Percentiles rank a stretch among this genome's conserved stretches.
These are phyloP conservation scores for Ornithoptera alexandrae DNA, from an alignment of 2,888 invertebrate genomes.

Conservation along the genomic window DNA sequence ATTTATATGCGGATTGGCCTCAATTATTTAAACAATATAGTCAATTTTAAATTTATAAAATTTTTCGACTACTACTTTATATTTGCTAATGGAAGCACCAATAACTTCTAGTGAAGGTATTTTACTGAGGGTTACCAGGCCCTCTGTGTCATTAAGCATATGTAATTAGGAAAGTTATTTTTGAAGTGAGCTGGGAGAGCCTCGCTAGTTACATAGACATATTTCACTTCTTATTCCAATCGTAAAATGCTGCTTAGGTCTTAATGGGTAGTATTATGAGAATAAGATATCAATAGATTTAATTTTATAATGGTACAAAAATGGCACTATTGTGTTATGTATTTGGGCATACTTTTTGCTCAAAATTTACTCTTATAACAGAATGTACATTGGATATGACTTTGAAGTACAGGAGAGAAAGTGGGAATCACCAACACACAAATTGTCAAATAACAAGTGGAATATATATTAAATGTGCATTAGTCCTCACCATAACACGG, in stretches of 20 bases:
- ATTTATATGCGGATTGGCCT: constrained; percentile 58
- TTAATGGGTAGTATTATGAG: neutral
- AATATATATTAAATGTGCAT: too few relatives aligned
- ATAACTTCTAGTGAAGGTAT: neutral
- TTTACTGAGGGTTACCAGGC: neutral
- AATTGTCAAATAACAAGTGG: too few relatives aligned
- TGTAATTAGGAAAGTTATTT: neutral
- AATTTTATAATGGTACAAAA: neutral
- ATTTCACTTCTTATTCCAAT: neutral
- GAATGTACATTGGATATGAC: too few relatives aligned
- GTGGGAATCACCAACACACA: too few relatives aligned
- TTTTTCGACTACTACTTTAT: constrained; percentile 8
- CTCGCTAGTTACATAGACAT: neutral
- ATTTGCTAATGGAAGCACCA: constrained; percentile 12
- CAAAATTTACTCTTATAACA: neutral
- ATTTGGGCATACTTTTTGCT: neutral
- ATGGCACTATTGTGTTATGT: neutral
- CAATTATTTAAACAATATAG: constrained; percentile 48
- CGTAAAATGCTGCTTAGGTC: neutral
- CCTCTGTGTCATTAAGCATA: neutral
- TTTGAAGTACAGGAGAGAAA: too few relatives aligned
- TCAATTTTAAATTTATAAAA: neutral
- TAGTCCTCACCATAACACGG: too few relatives aligned
- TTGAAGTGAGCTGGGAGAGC: neutral
- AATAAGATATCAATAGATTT: neutral